A percentile compares a stretch with the other conserved stretches of the same genome.
phyloP scores from a whole-genome alignment of 2,113 vertebrate species.

The Noctilio leporinus region DNA sequence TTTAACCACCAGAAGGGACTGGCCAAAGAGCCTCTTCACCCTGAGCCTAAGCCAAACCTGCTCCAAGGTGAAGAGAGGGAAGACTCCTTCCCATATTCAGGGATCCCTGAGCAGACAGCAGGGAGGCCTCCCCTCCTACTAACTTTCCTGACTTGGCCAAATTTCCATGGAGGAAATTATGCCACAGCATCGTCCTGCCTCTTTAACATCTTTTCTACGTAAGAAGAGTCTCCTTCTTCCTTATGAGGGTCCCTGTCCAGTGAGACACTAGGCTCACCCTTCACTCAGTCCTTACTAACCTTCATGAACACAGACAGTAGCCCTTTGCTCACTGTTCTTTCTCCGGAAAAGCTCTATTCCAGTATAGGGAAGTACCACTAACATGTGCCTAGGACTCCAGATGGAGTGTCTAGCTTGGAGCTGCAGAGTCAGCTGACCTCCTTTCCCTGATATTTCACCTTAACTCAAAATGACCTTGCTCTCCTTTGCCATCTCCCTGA shows the following conservation, averaged over 20 bases:
- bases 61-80: neutral
- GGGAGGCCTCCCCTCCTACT: neutral
- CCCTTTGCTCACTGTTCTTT: neutral
- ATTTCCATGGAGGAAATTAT: neutral
- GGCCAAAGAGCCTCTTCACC: neutral
- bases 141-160: neutral
- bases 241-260: neutral
- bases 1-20: neutral
- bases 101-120: neutral
- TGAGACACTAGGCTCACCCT: neutral
- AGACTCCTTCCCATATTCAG: no score
- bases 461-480: neutral
- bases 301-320: neutral
- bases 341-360: neutral
- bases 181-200: neutral
- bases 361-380: neutral
- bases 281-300: neutral
- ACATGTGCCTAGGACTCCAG: neutral
- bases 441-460: neutral
- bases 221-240: neutral
- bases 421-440: neutral
- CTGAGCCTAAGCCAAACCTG: neutral
- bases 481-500: rapidly evolving
- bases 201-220: neutral
- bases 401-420: neutral